Evolutionary conservation across 2,888 invertebrate species (phyloP).

Genomic region (Kryphioiulus occultus): DNA sequence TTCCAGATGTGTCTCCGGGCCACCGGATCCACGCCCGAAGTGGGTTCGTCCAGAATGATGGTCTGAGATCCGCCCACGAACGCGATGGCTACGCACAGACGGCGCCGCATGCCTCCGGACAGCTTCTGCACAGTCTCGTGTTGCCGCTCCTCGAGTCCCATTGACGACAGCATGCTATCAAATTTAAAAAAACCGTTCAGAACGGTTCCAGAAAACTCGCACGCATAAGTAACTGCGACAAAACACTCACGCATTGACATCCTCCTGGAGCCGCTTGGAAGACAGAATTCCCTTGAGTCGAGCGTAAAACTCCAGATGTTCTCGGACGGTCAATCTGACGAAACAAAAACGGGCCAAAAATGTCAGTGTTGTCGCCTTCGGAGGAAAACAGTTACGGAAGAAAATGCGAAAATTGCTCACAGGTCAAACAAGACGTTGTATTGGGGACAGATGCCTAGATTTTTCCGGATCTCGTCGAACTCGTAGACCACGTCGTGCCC

Average conservation of each 20-base stretch:
- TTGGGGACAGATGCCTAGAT: slow-evolving; percentile 64
- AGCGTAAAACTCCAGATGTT: slow-evolving; percentile 63
- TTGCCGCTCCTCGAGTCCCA: slow-evolving; percentile 59
- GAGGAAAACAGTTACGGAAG: neutral
- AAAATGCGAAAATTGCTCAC: slow-evolving; percentile 59
- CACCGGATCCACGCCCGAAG: slow-evolving; percentile 63
- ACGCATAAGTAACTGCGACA: neutral
- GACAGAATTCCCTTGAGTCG: slow-evolving; percentile 59
- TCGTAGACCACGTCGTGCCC: slow-evolving; percentile 55
- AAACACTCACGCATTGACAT: slow-evolving; percentile 54
- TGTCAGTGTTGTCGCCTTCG: neutral
- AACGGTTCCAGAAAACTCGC: too few species aligned
- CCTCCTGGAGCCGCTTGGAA: slow-evolving; percentile 54
- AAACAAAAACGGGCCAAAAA: neutral
- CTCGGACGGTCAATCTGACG: slow-evolving; percentile 62
- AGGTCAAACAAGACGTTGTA: slow-evolving; percentile 63
- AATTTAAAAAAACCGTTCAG: too few species aligned
- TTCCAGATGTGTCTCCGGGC: slow-evolving; percentile 64
- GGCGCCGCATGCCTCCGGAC: slow-evolving; percentile 63
- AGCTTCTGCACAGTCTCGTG: slow-evolving; percentile 59
- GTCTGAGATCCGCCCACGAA: slow-evolving; percentile 63
- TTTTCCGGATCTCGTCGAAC: slow-evolving; percentile 56
- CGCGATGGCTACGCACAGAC: slow-evolving; percentile 63
- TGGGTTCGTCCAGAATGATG: slow-evolving; percentile 63
- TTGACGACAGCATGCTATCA: slow-evolving; percentile 60